phyloP scores from a whole-genome alignment of 1,140 invertebrate species.

The Trachelipus rathkii region DNA sequence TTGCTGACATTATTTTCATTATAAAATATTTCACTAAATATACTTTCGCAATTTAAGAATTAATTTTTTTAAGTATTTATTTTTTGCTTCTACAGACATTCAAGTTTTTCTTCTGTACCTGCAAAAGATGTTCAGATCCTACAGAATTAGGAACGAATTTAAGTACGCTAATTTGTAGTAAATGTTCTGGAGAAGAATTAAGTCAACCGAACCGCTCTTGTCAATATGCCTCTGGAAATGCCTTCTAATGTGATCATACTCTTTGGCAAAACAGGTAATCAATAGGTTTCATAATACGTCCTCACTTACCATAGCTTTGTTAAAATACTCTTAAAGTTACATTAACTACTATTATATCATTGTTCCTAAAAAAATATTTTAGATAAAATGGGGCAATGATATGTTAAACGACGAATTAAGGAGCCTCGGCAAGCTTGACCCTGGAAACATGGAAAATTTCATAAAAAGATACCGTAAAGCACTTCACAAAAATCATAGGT shows the following conservation, averaged over 20 bases:
- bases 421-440: constrained; percentile 24
- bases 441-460: constrained; percentile 31
- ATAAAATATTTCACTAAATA: too few species aligned
- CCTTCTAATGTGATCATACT: constrained; percentile 58
- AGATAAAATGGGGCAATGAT: constrained; percentile 40
- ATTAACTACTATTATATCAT: neutral
- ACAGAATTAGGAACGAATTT: constrained; percentile 47
- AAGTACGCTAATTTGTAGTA: constrained; percentile 37
- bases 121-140: constrained; percentile 44
- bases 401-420: constrained; percentile 31
- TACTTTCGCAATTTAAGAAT: too few species aligned
- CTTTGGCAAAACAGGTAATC: constrained; percentile 57
- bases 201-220: constrained; percentile 59
- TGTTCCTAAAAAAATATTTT: neutral
- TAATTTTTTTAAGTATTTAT: too few species aligned
- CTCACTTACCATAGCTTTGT: too few species aligned
- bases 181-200: constrained; percentile 50
- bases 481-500: constrained; percentile 38
- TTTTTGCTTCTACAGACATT: constrained; percentile 51
- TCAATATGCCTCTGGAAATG: constrained; percentile 61
- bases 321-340: neutral
- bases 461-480: constrained; percentile 34
- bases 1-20: too few species aligned
- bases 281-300: neutral
- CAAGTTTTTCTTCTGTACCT: constrained; percentile 63